Evolutionary conservation across 2,113 vertebrate species (phyloP), one percentile per base, ranked within the genome.

Genomic region (Dolichallabes microphthalmus): DNA sequence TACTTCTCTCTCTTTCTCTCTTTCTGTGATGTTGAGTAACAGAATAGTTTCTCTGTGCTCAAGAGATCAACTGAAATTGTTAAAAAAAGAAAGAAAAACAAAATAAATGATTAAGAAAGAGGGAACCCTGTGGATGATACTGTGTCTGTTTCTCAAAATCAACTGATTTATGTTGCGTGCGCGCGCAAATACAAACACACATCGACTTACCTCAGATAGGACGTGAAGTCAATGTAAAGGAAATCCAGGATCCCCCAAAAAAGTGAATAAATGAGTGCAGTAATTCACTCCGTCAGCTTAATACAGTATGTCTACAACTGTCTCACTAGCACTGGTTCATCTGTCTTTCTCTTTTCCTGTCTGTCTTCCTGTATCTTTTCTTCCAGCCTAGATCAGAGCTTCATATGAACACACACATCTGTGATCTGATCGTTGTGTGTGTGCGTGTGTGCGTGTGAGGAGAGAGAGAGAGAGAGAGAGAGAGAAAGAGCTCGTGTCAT

Each of bases 381-480:
- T 66, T 85, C 50, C 84, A 32, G 39, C 92, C 87, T 87, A 75
- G 25, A 75, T 75, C 45, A 53, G 73, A 75, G 73, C 73, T 75
- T 25, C 0, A 53, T 14, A 75, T 50, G 69, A 73, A 73, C 69
- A 50, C 58, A 61, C 39, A 6, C 25, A 22, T 86, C 85, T 53
- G 73, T 74, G 68, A 61, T 61, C 45, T 61, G 32, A 73, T 61
- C 68, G 4, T 12, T 74, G 35, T 63, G 66, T 74, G 71, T 52
- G 71, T 90, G 89, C 85, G 88, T 27, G 73, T 27, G 12, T 90
- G 89, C n/a, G n/a, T n/a, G n/a, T 84, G 89, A 87, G 89, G 63
- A 68, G 57, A 19, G 87, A 82, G 55, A 13, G 73, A 87, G 89
- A 91, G 90, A 90, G 89, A 90, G 86, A 83, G 90, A 90, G 87